Conservation (phyloP, 2,888 invertebrate genomes). For the Gymnocheta viridis region DNA sequence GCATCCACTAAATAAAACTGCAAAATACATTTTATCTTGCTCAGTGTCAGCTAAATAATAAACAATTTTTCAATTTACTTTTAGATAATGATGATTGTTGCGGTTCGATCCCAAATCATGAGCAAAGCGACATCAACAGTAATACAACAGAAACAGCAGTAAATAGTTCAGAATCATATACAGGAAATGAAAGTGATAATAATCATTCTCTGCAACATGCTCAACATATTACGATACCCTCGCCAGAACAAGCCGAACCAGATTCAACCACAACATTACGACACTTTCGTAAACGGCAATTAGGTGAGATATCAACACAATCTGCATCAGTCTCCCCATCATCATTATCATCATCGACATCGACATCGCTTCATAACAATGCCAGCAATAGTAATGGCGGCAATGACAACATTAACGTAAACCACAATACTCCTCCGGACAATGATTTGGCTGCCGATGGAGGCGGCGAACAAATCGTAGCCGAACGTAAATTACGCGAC, state of each 20-base stretch:
- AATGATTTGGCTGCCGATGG: conserved; percentile 46
- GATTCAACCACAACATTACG: conserved; percentile 78
- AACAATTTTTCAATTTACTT: conserved; percentile 41
- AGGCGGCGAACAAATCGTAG: conserved; percentile 45
- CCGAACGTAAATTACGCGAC: conserved; percentile 72
- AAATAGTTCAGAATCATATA: conserved; percentile 43
- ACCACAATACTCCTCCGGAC: conserved; percentile 37
- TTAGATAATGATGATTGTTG: conserved; percentile 59
- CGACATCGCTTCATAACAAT: conserved; percentile 14
- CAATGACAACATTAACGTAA: conserved; percentile 35
- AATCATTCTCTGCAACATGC: conserved; percentile 20
- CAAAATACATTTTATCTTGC: too few species aligned
- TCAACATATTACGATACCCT: conserved; percentile 75
- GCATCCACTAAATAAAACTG: too few species aligned
- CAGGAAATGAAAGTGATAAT: conserved; percentile 54
- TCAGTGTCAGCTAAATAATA: too few species aligned
- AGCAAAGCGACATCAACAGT: conserved; percentile 37
- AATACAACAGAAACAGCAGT: conserved; percentile 33
- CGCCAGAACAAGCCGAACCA: conserved; percentile 79
- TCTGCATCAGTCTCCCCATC: conserved; percentile 30
- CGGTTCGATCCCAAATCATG: conserved; percentile 32
- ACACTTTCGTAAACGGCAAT: conserved; percentile 76
- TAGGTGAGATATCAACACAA: conserved; percentile 29
- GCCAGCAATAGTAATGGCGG: conserved; percentile 31
- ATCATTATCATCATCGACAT: conserved; percentile 26